Evolutionary conservation across 2,888 invertebrate species (phyloP).

Genomic region (Patella pellucida): DNA sequence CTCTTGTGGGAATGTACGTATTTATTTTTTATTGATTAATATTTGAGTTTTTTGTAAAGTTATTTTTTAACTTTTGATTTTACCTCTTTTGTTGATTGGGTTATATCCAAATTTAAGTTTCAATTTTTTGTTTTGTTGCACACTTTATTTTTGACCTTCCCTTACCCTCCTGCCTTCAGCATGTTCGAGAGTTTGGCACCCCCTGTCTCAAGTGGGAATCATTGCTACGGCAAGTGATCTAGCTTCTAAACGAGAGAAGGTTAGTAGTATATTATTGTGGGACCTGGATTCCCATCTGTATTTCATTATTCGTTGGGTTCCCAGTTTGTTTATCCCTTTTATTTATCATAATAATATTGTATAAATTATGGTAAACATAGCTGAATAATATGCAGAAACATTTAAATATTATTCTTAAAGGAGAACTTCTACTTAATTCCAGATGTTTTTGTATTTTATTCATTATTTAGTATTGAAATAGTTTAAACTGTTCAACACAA

Average conservation of each 20-base stretch:
- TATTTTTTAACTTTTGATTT: not conserved
- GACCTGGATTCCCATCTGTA: not conserved
- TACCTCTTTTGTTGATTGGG: not conserved
- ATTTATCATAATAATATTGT: too few species aligned
- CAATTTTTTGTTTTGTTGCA: not conserved
- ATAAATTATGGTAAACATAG: too few species aligned
- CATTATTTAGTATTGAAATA: too few species aligned
- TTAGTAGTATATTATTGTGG: conserved; percentile 28
- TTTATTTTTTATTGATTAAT: not conserved
- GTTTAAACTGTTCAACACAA: too few species aligned
- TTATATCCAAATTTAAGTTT: not conserved
- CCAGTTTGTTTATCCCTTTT: too few species aligned
- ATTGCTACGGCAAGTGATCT: conserved; percentile 33
- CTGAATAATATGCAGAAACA: too few species aligned
- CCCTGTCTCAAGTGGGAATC: conserved; percentile 20
- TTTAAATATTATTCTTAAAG: too few species aligned
- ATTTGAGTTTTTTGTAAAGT: not conserved
- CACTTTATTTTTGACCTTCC: not conserved
- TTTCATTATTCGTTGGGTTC: too few species aligned
- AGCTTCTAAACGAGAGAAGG: conserved; percentile 45
- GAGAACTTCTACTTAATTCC: too few species aligned
- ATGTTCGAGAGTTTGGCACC: conserved; percentile 18
- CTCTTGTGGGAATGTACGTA: not conserved
- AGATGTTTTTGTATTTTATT: too few species aligned
- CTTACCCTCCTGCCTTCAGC: conserved; percentile 16